Evolutionary conservation across 2,113 vertebrate species (phyloP).

Genomic region (Ariopsis seemanni): DNA sequence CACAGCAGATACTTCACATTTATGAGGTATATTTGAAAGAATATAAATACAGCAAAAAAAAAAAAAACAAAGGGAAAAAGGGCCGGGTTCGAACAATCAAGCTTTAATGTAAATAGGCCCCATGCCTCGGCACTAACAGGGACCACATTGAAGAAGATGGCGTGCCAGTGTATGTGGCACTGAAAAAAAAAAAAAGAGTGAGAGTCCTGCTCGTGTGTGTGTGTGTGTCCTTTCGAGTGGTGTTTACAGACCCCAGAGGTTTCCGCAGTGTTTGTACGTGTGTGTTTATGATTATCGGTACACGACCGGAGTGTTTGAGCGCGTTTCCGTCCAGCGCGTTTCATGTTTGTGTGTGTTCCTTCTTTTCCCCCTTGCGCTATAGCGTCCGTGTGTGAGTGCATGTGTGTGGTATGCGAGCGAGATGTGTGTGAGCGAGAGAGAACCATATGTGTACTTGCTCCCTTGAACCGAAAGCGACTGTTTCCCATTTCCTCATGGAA

Average conservation of each 20-base stretch:
- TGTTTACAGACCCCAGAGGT: slow-evolving; percentile 46
- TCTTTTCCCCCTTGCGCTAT: neutral
- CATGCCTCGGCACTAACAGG: slow-evolving; percentile 45
- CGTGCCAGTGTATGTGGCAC: slow-evolving; percentile 49
- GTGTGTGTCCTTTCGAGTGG: slow-evolving; percentile 28
- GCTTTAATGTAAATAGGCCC: slow-evolving; percentile 41
- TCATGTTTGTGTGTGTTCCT: slow-evolving; percentile 47
- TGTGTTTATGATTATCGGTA: slow-evolving; percentile 48
- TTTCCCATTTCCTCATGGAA: slow-evolving; percentile 53
- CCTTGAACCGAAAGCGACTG: slow-evolving; percentile 46
- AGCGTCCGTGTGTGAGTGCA: slow-evolving; percentile 34
- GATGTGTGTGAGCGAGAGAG: slow-evolving; percentile 30
- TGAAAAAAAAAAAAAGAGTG: slow-evolving; percentile 3
- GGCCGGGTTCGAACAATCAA: slow-evolving; percentile 7
- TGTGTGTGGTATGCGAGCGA: slow-evolving; percentile 43
- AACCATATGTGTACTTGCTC: slow-evolving; percentile 40
- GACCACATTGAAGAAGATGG: slow-evolving; percentile 49
- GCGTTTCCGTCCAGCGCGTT: slow-evolving; percentile 49
- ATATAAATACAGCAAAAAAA: slow-evolving; percentile 40
- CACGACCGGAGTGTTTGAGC: slow-evolving; percentile 42
- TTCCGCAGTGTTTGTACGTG: slow-evolving; percentile 47
- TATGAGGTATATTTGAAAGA: slow-evolving; percentile 49
- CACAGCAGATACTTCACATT: slow-evolving; percentile 46
- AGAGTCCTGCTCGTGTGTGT: slow-evolving; percentile 38
- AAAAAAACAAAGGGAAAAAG: neutral